phyloP scores from a whole-genome alignment of 2,888 invertebrate genomes.

The Coremacera marginata region DNA sequence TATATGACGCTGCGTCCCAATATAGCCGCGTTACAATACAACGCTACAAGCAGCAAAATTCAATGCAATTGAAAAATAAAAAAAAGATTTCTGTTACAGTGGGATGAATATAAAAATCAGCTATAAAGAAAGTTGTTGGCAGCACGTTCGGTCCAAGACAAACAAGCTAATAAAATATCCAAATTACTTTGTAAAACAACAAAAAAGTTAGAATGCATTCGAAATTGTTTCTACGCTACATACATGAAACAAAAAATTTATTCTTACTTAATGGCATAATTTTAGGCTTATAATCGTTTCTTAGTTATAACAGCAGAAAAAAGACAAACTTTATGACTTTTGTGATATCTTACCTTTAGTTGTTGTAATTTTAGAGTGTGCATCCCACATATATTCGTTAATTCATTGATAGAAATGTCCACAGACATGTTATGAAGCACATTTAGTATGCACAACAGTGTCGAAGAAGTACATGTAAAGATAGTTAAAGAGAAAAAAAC shows the following conservation, averaged over 20 bases:
- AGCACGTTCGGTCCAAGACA: constrained; percentile 16
- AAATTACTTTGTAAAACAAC: constrained; percentile 22
- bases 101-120: background rate
- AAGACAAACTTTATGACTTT: background rate
- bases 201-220: background rate
- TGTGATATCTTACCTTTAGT: background rate
- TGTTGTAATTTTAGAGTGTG: background rate
- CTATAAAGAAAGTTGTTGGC: background rate
- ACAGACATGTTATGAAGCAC: background rate
- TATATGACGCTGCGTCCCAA: background rate
- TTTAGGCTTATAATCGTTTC: background rate
- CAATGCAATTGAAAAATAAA: background rate
- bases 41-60: background rate
- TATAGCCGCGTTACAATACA: background rate
- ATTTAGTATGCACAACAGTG: too few species aligned
- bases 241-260: background rate
- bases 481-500: background rate
- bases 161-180: constrained; percentile 11
- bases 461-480: too few species aligned
- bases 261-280: too few species aligned
- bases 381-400: background rate
- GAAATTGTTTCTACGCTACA: background rate
- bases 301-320: background rate
- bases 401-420: background rate
- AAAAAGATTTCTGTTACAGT: background rate